Conservation (phyloP, 2,797 vertebrate genomes). For the Pangasius larnaudii region DNA sequence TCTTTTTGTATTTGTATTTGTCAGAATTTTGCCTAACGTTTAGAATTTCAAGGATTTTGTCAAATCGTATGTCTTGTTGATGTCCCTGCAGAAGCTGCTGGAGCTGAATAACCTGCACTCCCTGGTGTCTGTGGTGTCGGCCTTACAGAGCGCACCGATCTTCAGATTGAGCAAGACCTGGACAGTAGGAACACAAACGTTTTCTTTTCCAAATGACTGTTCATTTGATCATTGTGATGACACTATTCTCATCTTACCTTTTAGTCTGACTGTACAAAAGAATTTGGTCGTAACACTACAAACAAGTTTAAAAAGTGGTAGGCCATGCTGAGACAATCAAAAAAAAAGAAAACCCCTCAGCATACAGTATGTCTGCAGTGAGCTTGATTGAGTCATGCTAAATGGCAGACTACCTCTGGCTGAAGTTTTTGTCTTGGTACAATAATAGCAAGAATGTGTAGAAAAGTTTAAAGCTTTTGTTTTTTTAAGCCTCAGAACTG, state of each 20-base stretch:
- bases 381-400: neutral
- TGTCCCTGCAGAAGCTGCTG: constrained; percentile 86
- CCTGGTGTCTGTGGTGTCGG: constrained; percentile 93
- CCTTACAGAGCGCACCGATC: constrained; percentile 93
- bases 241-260: neutral
- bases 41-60: neutral
- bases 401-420: neutral
- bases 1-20: neutral
- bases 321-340: neutral
- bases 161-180: constrained; percentile 96
- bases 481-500: neutral
- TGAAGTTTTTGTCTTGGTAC: neutral
- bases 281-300: neutral
- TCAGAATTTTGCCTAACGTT: neutral
- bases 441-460: neutral
- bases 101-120: constrained; percentile 96
- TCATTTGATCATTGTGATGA: neutral
- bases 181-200: constrained; percentile 84
- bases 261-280: neutral
- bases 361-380: neutral
- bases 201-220: neutral
- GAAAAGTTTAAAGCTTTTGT: neutral
- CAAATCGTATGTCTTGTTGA: constrained; percentile 36
- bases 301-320: neutral
- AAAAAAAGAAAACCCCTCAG: neutral